Conservation (phyloP, 92 coral and sea anemone species). For the Palythoa heliodiscus region DNA sequence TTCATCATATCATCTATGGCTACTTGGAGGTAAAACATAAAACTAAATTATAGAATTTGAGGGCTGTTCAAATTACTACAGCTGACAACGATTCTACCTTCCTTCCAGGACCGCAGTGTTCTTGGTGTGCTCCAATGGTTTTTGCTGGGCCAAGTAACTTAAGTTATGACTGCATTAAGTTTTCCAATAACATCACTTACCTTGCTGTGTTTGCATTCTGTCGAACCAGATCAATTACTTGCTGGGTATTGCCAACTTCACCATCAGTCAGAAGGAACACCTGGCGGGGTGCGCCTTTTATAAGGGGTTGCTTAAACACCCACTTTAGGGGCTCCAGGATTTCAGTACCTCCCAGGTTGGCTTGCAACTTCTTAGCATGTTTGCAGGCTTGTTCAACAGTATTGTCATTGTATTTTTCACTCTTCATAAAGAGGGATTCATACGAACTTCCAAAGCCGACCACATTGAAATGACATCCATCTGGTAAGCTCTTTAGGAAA, state of each 20-base stretch:
- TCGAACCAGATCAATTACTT: conserved; percentile 73
- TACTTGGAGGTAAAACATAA: too few species aligned
- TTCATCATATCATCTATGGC: too few species aligned
- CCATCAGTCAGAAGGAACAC: conserved; percentile 91
- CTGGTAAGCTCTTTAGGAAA: conserved; percentile 74
- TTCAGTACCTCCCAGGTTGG: conserved; percentile 90
- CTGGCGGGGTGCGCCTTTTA: conserved; percentile 89
- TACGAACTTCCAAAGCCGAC: conserved; percentile 90
- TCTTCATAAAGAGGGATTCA: conserved; percentile 64
- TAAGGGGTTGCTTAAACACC: conserved; percentile 72
- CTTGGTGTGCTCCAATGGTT: too few species aligned
- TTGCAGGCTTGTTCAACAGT: conserved; percentile 72
- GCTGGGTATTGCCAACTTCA: conserved; percentile 75
- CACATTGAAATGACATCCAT: conserved; percentile 85
- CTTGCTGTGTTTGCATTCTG: conserved; percentile 67
- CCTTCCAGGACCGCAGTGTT: too few species aligned
- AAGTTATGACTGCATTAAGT: too few species aligned
- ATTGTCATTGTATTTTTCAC: conserved; percentile 71
- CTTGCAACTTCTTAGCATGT: conserved; percentile 61
- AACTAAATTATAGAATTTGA: too few species aligned
- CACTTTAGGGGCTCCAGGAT: conserved; percentile 70
- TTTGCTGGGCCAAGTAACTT: too few species aligned
- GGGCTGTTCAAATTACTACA: too few species aligned
- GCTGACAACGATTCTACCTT: too few species aligned
- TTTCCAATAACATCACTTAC: conserved; percentile 30